phyloP scores from a whole-genome alignment of 2,888 invertebrate species.

The Linyphia triangularis region DNA sequence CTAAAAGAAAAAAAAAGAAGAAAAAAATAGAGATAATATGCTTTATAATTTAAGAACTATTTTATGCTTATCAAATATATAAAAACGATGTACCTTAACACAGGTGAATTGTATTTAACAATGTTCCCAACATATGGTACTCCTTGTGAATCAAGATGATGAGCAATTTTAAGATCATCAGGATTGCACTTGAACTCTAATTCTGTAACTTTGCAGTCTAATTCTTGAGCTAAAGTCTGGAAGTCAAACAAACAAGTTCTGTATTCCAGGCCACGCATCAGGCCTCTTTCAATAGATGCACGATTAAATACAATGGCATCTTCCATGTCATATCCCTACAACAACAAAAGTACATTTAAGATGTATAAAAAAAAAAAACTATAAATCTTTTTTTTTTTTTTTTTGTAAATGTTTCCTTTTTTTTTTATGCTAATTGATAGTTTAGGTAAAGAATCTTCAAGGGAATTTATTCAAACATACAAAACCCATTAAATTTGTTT shows the following conservation, averaged over 20 bases:
- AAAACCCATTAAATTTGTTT: too few relatives aligned
- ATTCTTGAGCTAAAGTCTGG: constrained; percentile 71
- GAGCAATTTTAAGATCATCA: constrained; percentile 7
- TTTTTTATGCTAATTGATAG: too few relatives aligned
- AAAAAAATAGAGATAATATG: too few relatives aligned
- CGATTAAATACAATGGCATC: constrained; percentile 83
- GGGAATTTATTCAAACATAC: too few relatives aligned
- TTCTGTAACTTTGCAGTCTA: constrained; percentile 76
- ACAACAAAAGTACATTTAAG: too few relatives aligned
- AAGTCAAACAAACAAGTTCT: constrained; percentile 80
- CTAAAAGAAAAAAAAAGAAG: background rate
- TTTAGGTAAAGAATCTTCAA: too few relatives aligned
- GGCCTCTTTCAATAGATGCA: constrained; percentile 81
- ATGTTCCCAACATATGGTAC: constrained; percentile 42
- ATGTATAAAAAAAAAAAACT: too few relatives aligned
- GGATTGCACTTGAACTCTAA: constrained; percentile 29
- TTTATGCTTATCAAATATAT: background rate
- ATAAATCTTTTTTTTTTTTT: too few relatives aligned
- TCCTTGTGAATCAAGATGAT: constrained; percentile 38
- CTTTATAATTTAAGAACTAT: background rate
- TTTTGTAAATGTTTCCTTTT: too few relatives aligned
- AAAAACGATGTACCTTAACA: constrained; percentile 46
- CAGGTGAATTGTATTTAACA: background rate
- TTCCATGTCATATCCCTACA: constrained; percentile 82
- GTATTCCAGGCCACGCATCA: constrained; percentile 81